Evolutionary conservation across 2,113 vertebrate species (phyloP), one percentile per base, ranked within the genome.

Genomic region (Tonatia bakeri): DNA sequence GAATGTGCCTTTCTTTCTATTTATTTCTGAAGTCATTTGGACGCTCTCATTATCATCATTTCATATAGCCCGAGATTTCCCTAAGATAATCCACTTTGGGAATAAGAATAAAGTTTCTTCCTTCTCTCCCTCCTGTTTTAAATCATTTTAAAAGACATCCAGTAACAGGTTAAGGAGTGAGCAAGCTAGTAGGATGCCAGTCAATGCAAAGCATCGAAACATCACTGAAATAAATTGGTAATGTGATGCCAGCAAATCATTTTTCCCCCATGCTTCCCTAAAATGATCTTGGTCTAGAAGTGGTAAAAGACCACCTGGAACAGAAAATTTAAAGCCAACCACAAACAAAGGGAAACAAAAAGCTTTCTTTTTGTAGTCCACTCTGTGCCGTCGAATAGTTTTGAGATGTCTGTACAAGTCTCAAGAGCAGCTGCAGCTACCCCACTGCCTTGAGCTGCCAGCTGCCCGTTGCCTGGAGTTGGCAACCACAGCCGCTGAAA

Each of bases 341-440:
- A 61, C 47, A n/a, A 69, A 70, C 75, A 56, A 64, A 72, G 22
- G 52, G 47, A 61, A 61, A 28, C 59, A 61, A 61, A 59, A 88
- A 79, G 20, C 22, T 79, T 67, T 79, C 52, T 79, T 67, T 87
- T 7, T 88, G n/a, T 10, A 72, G 45, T 28, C 77, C 45, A 1
- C 61, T 47, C 36, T 38, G 81, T 54, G 50, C 88, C 0, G 0
- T 20, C 69, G 28, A 72, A n/a, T 87, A 75, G 87, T 91, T 92
- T 20, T 14, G 38, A 91, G 79, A 83, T 36, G 73, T 59, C 33
- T 15, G 8, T 4, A 9, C 76, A 82, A 94, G 85, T 72, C 40
- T 40, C 61, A 80, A 12, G 73, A 94, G 82, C 94, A 97, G 94
- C 97, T 96, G 96, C 24, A 7, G 2, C 33, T 69, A 33, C 73